Percentiles rank a stretch among this genome's conserved stretches.
Conservation (phyloP, 2,888 invertebrate genomes). For the Rhagonycha fulva region DNA sequence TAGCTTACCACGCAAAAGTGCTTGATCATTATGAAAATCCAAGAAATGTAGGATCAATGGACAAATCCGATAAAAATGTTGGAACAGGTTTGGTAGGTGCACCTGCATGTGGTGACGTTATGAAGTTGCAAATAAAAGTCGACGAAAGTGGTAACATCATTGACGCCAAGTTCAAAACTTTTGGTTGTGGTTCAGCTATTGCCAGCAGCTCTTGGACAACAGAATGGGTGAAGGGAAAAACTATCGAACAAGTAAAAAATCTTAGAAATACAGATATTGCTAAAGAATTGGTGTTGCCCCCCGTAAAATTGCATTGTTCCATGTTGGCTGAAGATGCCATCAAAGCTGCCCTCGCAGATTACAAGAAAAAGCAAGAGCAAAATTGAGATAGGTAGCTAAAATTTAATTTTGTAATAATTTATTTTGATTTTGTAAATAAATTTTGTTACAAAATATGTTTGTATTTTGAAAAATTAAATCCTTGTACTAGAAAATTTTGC, state of each 20-base stretch:
- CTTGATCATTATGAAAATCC: slow-evolving; percentile 99
- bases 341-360: slow-evolving; percentile 96
- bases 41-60: slow-evolving; percentile 94
- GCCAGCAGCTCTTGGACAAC: slow-evolving; percentile 96
- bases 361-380: slow-evolving; percentile 78
- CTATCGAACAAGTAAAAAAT: slow-evolving; percentile 87
- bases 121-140: slow-evolving; percentile 97
- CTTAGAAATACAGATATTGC: slow-evolving; percentile 98
- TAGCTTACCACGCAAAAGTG: slow-evolving; percentile 78
- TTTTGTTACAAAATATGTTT: not conserved
- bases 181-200: slow-evolving; percentile 99
- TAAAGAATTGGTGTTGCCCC: slow-evolving; percentile 94
- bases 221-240: slow-evolving; percentile 97
- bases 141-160: slow-evolving; percentile 95
- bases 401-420: too few species aligned
- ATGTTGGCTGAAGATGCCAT: slow-evolving; percentile 99
- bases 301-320: slow-evolving; percentile 99
- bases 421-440: not conserved
- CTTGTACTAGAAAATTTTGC: too few species aligned
- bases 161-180: slow-evolving; percentile 99
- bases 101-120: slow-evolving; percentile 99
- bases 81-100: slow-evolving; percentile 99
- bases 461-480: not conserved
- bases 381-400: not conserved
- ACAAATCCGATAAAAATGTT: slow-evolving; percentile 90